Percentiles rank a stretch among this genome's conserved stretches.
Conservation (phyloP, 1,140 invertebrate genomes). For the Bombus difficillimus region DNA sequence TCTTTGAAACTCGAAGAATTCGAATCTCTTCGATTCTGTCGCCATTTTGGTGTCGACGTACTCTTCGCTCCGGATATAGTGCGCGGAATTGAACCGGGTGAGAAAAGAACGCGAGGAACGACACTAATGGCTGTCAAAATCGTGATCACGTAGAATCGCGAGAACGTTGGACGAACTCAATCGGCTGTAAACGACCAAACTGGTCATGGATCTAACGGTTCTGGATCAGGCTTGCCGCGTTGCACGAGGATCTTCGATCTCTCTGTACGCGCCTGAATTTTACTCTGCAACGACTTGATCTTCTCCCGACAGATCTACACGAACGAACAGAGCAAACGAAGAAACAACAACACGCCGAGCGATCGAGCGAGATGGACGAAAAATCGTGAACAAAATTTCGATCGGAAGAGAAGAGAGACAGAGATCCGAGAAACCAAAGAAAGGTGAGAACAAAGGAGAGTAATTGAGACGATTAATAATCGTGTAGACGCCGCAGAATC, state of each 20-base stretch:
- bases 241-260: conserved; percentile 93
- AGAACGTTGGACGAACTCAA: conserved; percentile 1
- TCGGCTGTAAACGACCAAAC: neutral
- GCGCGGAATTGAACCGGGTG: conserved; percentile 13
- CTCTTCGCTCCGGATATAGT: neutral
- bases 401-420: conserved; percentile 34
- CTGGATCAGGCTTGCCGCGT: conserved; percentile 91
- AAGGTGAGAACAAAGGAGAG: conserved; percentile 68
- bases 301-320: conserved; percentile 88
- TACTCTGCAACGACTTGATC: conserved; percentile 93
- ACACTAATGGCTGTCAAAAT: neutral
- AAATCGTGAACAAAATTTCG: conserved; percentile 21
- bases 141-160: neutral
- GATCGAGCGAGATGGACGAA: conserved; percentile 53
- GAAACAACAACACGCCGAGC: conserved; percentile 57
- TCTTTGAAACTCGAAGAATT: neutral
- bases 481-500: neutral
- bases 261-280: conserved; percentile 93
- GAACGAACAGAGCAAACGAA: neutral
- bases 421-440: conserved; percentile 40
- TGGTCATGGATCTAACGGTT: conserved; percentile 80
- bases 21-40: neutral
- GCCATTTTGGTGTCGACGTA: neutral
- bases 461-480: neutral
- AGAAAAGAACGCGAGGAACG: conserved; percentile 36